phyloP scores from a whole-genome alignment of 2,113 vertebrate species.

The Naja naja region DNA sequence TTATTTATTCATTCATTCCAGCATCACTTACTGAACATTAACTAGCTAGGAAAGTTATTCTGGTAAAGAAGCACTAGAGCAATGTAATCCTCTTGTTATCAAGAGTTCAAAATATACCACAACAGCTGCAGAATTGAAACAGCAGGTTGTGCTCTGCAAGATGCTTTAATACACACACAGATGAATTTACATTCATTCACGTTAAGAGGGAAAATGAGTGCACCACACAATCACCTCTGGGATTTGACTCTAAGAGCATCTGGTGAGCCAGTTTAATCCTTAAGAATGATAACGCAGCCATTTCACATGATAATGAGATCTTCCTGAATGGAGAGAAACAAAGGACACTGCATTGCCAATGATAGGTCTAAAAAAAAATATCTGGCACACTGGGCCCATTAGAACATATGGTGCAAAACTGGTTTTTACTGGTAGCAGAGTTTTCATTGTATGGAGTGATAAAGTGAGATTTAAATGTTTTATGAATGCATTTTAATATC shows the following conservation, averaged over 20 bases:
- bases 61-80: background rate
- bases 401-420: background rate
- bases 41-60: background rate
- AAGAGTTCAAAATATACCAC: background rate
- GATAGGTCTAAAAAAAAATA: too few species aligned
- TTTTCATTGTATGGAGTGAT: background rate
- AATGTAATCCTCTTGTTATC: background rate
- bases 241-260: background rate
- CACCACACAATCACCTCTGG: background rate
- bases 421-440: background rate
- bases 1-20: background rate
- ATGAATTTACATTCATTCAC: background rate
- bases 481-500: background rate
- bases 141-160: background rate
- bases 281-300: background rate
- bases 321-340: background rate
- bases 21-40: background rate
- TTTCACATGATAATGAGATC: background rate
- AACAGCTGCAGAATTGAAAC: background rate
- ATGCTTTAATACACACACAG: background rate
- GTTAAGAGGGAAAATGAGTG: background rate
- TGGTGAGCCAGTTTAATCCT: background rate
- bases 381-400: background rate
- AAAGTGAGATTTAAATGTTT: background rate
- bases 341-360: background rate